These are phyloP conservation scores for Stenolophus ochropezus DNA, from an alignment of 2,888 invertebrate genomes.

Conservation along the genomic window DNA sequence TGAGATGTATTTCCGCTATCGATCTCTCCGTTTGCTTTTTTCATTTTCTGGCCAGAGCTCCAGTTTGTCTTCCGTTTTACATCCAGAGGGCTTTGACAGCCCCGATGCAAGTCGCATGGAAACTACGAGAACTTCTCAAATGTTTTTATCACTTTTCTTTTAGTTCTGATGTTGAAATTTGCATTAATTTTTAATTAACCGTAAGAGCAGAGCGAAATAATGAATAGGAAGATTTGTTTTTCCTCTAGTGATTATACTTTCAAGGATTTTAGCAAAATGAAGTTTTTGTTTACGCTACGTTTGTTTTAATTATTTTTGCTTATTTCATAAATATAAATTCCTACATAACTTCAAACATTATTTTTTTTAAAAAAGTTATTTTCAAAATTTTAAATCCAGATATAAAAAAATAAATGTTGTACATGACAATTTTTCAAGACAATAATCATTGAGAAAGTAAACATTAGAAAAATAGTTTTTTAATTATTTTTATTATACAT, in stretches of 20 bases:
- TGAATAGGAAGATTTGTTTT: slow-evolving; percentile 14
- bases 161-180: neutral
- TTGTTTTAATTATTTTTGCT: slow-evolving; percentile 15
- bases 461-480: no score
- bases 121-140: neutral
- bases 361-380: no score
- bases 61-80: slow-evolving; percentile 32
- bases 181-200: slow-evolving; percentile 42
- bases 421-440: no score
- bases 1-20: slow-evolving; percentile 31
- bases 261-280: slow-evolving; percentile 10
- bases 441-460: no score
- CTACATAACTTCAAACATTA: no score
- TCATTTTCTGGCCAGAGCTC: neutral
- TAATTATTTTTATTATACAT: no score
- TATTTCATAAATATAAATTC: neutral
- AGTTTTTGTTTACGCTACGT: neutral
- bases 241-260: neutral
- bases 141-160: slow-evolving; percentile 24
- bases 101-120: slow-evolving; percentile 7
- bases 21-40: slow-evolving; percentile 21
- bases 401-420: no score
- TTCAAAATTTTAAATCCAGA: no score
- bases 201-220: slow-evolving; percentile 26
- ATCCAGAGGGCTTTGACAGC: slow-evolving; percentile 10